Evolutionary conservation across 2,797 vertebrate species (phyloP).

Genomic region (Antennarius maculatus): DNA sequence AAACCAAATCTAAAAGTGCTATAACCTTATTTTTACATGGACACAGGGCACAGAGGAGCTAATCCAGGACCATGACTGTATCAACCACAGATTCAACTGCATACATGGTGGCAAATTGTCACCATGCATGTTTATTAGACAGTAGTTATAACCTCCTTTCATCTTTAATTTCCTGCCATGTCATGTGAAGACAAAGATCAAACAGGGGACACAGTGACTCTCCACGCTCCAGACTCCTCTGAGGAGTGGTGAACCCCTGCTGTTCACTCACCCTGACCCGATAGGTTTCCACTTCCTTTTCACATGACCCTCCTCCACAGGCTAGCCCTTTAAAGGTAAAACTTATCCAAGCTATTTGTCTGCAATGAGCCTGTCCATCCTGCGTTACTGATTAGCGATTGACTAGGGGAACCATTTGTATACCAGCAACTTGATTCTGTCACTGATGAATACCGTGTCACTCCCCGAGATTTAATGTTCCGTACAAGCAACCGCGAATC

Average conservation of each 20-base stretch:
- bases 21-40: constrained; percentile 13
- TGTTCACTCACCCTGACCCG: constrained; percentile 55
- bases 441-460: constrained; percentile 61
- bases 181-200: constrained; percentile 82
- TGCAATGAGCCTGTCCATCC: constrained; percentile 71
- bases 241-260: constrained; percentile 59
- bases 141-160: constrained; percentile 80
- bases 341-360: constrained; percentile 72
- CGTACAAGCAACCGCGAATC: constrained; percentile 54
- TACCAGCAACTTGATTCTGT: constrained; percentile 62
- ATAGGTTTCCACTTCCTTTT: constrained; percentile 62
- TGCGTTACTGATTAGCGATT: constrained; percentile 75
- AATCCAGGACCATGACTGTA: constrained; percentile 38
- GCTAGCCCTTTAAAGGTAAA: constrained; percentile 53
- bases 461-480: constrained; percentile 67
- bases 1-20: not conserved
- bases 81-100: constrained; percentile 46
- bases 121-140: constrained; percentile 79
- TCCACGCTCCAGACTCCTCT: constrained; percentile 71
- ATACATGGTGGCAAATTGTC: constrained; percentile 66
- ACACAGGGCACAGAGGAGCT: constrained; percentile 31
- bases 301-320: constrained; percentile 58
- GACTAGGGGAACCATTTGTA: constrained; percentile 64
- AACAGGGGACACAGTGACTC: constrained; percentile 83
- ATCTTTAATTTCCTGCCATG: constrained; percentile 85